Evolutionary conservation across 2,888 invertebrate genomes (phyloP).

Genomic region (Ptychoptera contaminata): DNA sequence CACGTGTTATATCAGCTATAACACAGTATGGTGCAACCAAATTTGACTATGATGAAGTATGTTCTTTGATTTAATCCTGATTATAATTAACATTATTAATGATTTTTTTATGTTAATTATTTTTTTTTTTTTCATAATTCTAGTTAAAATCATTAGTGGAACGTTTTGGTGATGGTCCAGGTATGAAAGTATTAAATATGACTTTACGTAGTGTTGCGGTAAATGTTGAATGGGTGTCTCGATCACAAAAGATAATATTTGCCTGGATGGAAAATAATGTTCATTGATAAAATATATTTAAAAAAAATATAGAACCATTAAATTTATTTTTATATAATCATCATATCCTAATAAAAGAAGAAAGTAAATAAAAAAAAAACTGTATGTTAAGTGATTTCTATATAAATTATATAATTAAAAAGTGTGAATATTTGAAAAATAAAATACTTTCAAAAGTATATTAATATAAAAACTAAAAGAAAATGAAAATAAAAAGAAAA

Average conservation of each 20-base stretch:
- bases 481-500: no score
- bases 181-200: constrained; percentile 30
- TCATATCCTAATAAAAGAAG: background rate
- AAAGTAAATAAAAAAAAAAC: background rate
- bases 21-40: constrained; percentile 32
- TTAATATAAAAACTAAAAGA: background rate
- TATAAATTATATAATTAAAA: background rate
- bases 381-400: background rate
- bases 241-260: constrained; percentile 28
- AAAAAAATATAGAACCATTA: constrained; percentile 14
- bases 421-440: background rate
- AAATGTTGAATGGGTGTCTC: constrained; percentile 31
- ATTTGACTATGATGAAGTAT: constrained; percentile 32
- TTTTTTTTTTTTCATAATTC: background rate
- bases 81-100: background rate
- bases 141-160: constrained; percentile 30
- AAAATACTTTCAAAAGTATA: background rate
- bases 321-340: background rate
- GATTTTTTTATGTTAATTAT: background rate
- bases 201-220: constrained; percentile 30
- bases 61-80: background rate
- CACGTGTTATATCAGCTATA: constrained; percentile 32
- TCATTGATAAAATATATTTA: constrained; percentile 15
- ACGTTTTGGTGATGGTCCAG: constrained; percentile 31
- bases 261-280: constrained; percentile 30